Base-by-base conservation (phyloP, 92 coral and sea anemone species). In the Heliopora coerulea region DNA sequence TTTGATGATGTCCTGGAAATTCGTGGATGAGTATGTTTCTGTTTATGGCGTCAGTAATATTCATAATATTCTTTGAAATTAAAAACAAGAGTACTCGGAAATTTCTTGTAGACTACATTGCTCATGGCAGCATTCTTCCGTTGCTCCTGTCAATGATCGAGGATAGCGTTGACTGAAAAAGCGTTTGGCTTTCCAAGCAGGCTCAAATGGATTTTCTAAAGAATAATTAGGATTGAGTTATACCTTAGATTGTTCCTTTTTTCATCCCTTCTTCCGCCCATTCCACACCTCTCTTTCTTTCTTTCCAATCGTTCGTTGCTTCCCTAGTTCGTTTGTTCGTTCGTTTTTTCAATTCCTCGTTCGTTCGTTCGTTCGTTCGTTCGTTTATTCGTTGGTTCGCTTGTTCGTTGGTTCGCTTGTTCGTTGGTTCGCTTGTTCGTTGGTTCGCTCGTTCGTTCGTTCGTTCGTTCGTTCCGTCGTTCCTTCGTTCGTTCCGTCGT, bases 101-200 rank as follows among this genome's bases (percentile, higher is more conserved):
- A 70, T 70, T 70, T 70, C 77, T 6, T 20, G 62, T 70, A 70
- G 54, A 70, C 77, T 70, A 18, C 77, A 70, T 70, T 70, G 77
- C 25, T 70, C 77, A 25, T 70, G 27, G 63, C 77, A 70, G 33
- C 77, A 70, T 70, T 70, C 77, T 23, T 70, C 77, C 5, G 77
- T 52, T 0, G 77, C 77, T 26, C 63, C 77, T 30, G 77, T 70
- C 26, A 28, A 6, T 9, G 77, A 70, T 33, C 77, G 77, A 54
- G 29, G 5, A 0, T 4, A 39, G 10, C 63, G 62, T 1, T 52
- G 62, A 12, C 17, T 54, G 41, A 70, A 39, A 31, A 70, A 70
- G 15, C 42, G 28, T 20, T 70, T 70, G 9, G 77, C 77, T 54
- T 70, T 34, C 63, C 62, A 70, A 3, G 62, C 0, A 11, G 34